Percentiles rank a stretch among this genome's conserved stretches.
These are phyloP conservation scores for Drosophila bunnanda DNA, from an alignment of 2,888 invertebrate genomes.

Conservation along the genomic window DNA sequence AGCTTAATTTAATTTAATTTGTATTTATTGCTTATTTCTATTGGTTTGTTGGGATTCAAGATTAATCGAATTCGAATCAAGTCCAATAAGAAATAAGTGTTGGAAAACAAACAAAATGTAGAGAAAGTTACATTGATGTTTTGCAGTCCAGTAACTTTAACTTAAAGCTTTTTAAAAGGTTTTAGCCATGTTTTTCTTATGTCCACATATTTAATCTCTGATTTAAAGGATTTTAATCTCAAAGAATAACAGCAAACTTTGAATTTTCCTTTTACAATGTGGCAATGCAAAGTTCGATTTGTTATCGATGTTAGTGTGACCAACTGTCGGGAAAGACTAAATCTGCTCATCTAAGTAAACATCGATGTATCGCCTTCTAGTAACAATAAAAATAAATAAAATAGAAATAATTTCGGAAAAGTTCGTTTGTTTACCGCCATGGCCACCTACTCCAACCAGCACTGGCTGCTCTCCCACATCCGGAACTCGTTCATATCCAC, in stretches of 20 bases:
- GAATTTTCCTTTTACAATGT: too few species aligned
- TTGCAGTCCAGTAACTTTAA: too few species aligned
- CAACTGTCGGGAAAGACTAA: background rate
- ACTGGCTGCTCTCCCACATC: slow-evolving; percentile 96
- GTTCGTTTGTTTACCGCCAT: slow-evolving; percentile 85
- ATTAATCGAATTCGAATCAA: background rate
- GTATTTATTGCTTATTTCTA: background rate
- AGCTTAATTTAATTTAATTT: background rate
- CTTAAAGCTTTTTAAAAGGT: too few species aligned
- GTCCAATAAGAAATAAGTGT: background rate
- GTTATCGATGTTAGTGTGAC: background rate
- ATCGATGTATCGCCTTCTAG: slow-evolving; percentile 6
- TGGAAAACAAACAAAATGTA: background rate
- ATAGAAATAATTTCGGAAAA: slow-evolving; percentile 47
- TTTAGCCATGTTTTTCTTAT: too few species aligned
- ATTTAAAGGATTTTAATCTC: too few species aligned
- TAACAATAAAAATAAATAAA: slow-evolving; percentile 32
- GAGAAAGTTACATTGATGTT: too few species aligned
- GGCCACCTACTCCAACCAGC: slow-evolving; percentile 97
- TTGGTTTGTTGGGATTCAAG: background rate
- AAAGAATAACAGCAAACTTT: too few species aligned
- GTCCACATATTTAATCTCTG: too few species aligned
- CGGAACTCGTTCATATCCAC: slow-evolving; percentile 97
- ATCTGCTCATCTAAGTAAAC: background rate
- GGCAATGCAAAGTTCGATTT: background rate